Evolutionary conservation across 2,797 vertebrate species (phyloP), one percentile per base, ranked within the genome.

Genomic region (Nyctalus aviator): DNA sequence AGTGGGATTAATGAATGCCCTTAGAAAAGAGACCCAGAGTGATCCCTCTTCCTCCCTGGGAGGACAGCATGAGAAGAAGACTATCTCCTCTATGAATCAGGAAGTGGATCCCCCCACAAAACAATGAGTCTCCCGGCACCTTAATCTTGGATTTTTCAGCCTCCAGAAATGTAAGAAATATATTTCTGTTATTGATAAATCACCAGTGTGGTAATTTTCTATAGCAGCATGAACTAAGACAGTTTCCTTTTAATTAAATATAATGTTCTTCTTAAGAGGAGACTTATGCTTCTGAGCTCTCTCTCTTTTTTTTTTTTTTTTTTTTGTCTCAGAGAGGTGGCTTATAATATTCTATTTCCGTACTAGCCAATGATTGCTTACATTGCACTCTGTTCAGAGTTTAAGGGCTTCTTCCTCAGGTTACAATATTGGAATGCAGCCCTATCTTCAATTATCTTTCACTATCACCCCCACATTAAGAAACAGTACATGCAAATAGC

Each of bases 211-310:
- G 27, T 76, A 53, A 35, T 35, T 76, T 75, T 81, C 50, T 53
- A 69, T 23, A 83, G 71, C 59, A 75, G 20, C 59, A 25, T 0
- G 0, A 9, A 27, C 46, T 5, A 66, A 75, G 37, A 57, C 3
- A 53, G 12, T 13, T 96, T 94, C n/a, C 21, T 64, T 89, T 83
- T 82, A 82, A 77, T 77, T 88, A 46, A 72, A 89, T 59, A 90
- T 84, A 37, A 68, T 93, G 84, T 89, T 79, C 46, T 91, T 57
- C 9, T 72, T 93, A 53, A 46, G 44, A 48, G 50, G 27, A 91
- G 59, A 81, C 27, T 41, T 86, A 37, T 10, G 21, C 11, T 72
- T 87, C 81, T 53, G 72, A 77, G 76, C 66, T 95, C 25, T 35
- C n/a, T 76, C 4, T 76, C 72, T 81, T 9, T 44, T 44, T 44